phyloP scores from a whole-genome alignment of 2,113 vertebrate species.

The Cathartes aura region DNA sequence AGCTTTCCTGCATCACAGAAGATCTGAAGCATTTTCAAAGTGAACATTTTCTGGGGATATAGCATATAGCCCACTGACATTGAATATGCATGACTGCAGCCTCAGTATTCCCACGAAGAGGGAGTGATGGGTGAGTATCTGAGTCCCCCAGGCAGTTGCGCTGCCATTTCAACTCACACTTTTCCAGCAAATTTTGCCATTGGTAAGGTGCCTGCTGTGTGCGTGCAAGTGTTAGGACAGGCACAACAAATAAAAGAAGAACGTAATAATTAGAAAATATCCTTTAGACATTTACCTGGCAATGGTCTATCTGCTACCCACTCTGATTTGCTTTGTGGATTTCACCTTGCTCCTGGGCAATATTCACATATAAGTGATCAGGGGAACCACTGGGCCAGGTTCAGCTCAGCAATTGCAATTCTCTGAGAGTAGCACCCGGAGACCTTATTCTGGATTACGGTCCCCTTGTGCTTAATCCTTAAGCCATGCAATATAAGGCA shows the following conservation, averaged over 20 bases:
- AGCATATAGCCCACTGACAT: neutral
- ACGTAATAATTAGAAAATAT: neutral
- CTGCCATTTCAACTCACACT: neutral
- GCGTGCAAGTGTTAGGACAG: neutral
- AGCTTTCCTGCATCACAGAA: neutral
- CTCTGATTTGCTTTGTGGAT: neutral
- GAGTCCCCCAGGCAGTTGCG: neutral
- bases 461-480: neutral
- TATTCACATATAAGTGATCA: neutral
- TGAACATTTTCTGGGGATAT: neutral
- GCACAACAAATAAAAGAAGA: neutral
- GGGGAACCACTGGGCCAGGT: neutral
- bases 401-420: neutral
- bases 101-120: neutral
- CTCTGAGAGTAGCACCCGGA: neutral
- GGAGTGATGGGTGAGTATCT: neutral
- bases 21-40: neutral
- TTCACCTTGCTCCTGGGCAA: neutral
- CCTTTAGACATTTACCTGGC: neutral
- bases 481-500: neutral
- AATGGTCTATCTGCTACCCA: neutral
- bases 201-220: neutral
- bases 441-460: accelerated
- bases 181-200: neutral
- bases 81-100: neutral